Base-by-base conservation (phyloP, 1,140 invertebrate genomes). In the Ostrea denselamellosa region DNA sequence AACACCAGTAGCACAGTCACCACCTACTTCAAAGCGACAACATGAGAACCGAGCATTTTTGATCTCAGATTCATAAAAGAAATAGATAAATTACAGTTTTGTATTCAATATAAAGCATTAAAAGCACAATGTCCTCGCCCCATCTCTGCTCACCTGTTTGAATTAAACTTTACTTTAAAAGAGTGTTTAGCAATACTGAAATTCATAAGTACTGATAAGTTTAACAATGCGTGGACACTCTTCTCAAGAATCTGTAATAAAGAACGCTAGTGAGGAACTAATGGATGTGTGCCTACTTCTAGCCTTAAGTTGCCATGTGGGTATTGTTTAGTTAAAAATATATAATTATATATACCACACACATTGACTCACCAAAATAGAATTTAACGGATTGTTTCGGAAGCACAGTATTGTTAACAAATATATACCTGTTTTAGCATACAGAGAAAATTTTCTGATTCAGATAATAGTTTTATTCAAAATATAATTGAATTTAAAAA, bases 1-100 rank as follows among this genome's bases (percentile, higher is more conserved):
- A 10, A 7, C n/a, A 25, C 22, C 22, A 7, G 10, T 10, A 8
- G 22, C 25, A 12, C 10, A 71, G 65, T 28, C n/a, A 22, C 22
- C 22, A 7, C 65, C 65, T 25, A 71, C 22, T 25, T 71, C 65
- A 71, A 71, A 71, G 65, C n/a, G 65, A 71, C 65, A 25, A 8
- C 22, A 28, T 25, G 65, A 71, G 65, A 19, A 71, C 65, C 8
- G 25, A 58, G 22, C 8, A 71, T 22, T 22, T 71, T 71, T 71
- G 22, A 25, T 71, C 65, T 71, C 65, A 58, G 56, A 58, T 58
- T 58, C 12, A 58, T 58, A 58, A 71, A 71, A 71, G 65, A 71
- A 71, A 71, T 71, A 71, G 65, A 71, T 71, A 71, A 71, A 71
- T 71, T 71, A 71, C 65, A 71, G 65, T 71, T 19, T 22, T 71